These are phyloP conservation scores for Leucoma salicis DNA, from an alignment of 2,888 invertebrate genomes.

Conservation along the genomic window DNA sequence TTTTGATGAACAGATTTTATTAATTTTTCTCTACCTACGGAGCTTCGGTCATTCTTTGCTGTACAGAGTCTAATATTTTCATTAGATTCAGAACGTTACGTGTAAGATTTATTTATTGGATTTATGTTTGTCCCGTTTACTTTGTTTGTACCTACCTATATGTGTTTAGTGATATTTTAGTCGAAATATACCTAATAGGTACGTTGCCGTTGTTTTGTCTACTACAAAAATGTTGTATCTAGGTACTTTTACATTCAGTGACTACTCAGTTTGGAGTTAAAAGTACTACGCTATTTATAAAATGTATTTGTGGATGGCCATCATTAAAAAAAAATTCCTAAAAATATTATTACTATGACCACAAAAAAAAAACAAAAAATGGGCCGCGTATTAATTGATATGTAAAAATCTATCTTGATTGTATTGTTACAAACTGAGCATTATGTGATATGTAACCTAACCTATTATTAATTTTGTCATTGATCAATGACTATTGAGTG, in stretches of 20 bases:
- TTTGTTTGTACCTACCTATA: conserved; percentile 22
- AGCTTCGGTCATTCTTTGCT: not conserved
- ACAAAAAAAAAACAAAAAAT: too few species aligned
- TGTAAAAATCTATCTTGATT: too few species aligned
- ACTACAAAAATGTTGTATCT: not conserved
- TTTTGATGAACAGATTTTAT: too few species aligned
- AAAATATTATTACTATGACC: too few species aligned
- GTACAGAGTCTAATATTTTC: conserved; percentile 1
- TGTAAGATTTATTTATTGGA: conserved; percentile 45
- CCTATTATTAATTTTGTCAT: too few species aligned
- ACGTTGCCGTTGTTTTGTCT: not conserved
- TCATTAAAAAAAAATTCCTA: too few species aligned
- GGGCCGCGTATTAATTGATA: too few species aligned
- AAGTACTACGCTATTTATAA: not conserved
- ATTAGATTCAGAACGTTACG: conserved; percentile 15
- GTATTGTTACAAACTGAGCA: too few species aligned
- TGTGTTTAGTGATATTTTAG: conserved; percentile 32
- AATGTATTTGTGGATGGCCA: not conserved
- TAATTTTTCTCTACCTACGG: too few species aligned
- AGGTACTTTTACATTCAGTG: not conserved
- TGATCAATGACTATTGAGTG: conserved; percentile 16
- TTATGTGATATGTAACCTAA: too few species aligned
- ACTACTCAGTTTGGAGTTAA: not conserved
- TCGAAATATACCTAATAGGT: conserved; percentile 1
- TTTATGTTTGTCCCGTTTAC: conserved; percentile 43